A percentile compares a stretch with the other conserved stretches of the same genome.
Evolutionary conservation across 2,113 vertebrate genomes (phyloP).

Genomic region (Spilogale gracilis): DNA sequence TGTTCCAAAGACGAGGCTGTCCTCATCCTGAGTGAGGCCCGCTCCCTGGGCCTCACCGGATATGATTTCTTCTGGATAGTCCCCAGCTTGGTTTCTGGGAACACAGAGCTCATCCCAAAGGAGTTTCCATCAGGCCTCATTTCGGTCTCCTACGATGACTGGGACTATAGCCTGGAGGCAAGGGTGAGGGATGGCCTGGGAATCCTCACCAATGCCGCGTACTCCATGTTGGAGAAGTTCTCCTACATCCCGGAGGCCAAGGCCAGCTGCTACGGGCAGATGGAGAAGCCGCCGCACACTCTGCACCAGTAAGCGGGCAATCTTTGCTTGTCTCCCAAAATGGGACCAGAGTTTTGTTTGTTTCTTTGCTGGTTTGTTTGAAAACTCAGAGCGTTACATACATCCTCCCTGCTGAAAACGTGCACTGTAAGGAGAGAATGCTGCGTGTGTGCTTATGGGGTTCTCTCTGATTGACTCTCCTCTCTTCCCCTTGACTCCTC

Average conservation of each 20-base stretch:
- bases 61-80: constrained; percentile 99
- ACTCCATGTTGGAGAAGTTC: constrained; percentile 96
- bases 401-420: background rate
- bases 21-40: constrained; percentile 96
- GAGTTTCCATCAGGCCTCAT: constrained; percentile 97
- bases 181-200: constrained; percentile 95
- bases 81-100: constrained; percentile 95
- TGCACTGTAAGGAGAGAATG: background rate
- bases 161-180: constrained; percentile 97
- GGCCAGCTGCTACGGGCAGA: constrained; percentile 95
- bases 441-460: background rate
- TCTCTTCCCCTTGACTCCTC: background rate
- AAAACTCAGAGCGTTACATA: background rate
- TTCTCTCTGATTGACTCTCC: background rate
- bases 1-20: constrained; percentile 97
- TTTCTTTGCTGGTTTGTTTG: background rate
- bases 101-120: constrained; percentile 94
- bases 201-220: constrained; percentile 96
- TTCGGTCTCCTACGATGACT: constrained; percentile 97
- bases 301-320: constrained; percentile 94
- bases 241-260: constrained; percentile 96
- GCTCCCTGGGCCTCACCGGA: constrained; percentile 96
- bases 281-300: constrained; percentile 93
- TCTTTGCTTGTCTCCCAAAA: background rate
- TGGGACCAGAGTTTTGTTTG: background rate